A percentile compares a stretch with the other conserved stretches of the same genome.
Evolutionary conservation across 2,113 vertebrate species (phyloP).

Genomic region (Sporophila hypoxantha): DNA sequence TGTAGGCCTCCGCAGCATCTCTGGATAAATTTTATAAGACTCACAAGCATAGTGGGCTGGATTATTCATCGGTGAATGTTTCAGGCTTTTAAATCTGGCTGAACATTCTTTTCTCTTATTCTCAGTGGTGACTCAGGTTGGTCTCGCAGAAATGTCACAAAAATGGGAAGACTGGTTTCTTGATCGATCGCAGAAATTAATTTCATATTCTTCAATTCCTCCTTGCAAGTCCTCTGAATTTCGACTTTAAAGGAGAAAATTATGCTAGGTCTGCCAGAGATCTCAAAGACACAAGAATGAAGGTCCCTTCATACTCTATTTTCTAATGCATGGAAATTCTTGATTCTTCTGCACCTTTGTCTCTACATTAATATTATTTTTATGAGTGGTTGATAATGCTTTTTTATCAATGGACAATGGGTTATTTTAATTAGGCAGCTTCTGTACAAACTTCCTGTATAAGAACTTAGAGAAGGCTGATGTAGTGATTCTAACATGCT

Average conservation of each 20-base stretch:
- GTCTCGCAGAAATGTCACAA: neutral
- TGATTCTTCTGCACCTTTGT: neutral
- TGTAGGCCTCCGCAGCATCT: neutral
- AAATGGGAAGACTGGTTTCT: neutral
- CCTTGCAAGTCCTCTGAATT: neutral
- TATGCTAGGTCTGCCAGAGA: neutral
- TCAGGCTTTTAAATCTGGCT: neutral
- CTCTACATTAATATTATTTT: neutral
- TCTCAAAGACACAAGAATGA: neutral
- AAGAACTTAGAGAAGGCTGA: neutral
- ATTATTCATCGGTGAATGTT: neutral
- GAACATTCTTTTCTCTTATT: neutral
- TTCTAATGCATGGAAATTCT: neutral
- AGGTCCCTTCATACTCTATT: neutral
- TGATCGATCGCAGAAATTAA: neutral
- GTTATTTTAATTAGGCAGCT: neutral
- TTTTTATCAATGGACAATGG: neutral
- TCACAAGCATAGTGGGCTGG: neutral
- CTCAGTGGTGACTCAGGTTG: neutral
- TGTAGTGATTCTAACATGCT: neutral
- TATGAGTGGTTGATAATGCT: neutral
- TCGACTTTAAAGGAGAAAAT: neutral
- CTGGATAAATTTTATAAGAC: neutral
- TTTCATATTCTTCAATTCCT: neutral
- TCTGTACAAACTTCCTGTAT: neutral